These are phyloP conservation scores for Myotis vivesi DNA, from an alignment of 2,797 vertebrate genomes.

Conservation along the genomic window DNA sequence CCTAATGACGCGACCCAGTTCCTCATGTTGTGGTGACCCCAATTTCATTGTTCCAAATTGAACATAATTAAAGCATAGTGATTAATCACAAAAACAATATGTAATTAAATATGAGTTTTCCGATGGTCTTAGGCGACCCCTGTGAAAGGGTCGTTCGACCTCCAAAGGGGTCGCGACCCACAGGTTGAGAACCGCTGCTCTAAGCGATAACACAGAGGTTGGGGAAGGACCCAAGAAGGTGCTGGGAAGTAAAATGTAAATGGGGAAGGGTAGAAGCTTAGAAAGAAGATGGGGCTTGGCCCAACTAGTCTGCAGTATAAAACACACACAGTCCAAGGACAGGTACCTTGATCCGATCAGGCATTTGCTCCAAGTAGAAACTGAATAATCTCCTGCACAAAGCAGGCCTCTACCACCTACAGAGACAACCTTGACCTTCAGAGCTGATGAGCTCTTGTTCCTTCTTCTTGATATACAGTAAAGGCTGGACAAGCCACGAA, in stretches of 20 bases:
- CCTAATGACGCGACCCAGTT: no score
- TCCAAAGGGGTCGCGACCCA: no score
- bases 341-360: background rate
- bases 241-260: background rate
- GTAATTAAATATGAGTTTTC: no score
- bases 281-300: background rate
- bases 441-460: background rate
- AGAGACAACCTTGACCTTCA: background rate
- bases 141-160: no score
- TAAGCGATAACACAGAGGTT: background rate
- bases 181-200: background rate
- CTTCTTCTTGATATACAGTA: background rate
- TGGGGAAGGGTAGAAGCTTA: background rate
- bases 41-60: no score
- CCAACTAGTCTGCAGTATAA: background rate
- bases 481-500: background rate
- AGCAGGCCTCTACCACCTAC: background rate
- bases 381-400: background rate
- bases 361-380: background rate
- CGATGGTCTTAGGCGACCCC: no score
- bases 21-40: no score
- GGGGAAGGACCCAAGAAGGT: background rate
- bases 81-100: no score
- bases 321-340: background rate
- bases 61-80: no score